These are phyloP conservation scores for Ferrisia virgata DNA, from an alignment of 2,888 invertebrate species.

Conservation along the genomic window DNA sequence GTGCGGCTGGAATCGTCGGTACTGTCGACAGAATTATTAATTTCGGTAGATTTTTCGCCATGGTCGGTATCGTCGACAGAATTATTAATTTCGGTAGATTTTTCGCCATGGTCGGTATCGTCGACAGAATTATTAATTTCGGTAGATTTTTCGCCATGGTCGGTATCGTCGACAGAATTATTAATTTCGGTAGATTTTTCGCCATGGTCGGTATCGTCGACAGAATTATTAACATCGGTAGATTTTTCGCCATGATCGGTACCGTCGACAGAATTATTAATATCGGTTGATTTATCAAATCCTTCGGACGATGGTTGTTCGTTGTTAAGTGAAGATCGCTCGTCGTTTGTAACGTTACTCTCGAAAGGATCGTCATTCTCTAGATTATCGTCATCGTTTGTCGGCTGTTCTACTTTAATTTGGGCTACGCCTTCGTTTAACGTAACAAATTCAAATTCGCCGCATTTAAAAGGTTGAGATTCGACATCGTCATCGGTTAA, in stretches of 20 bases:
- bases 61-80: background rate
- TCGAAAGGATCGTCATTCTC: background rate
- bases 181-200: no score
- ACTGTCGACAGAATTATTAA: no score
- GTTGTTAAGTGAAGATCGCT: background rate
- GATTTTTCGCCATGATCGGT: no score
- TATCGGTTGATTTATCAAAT: no score
- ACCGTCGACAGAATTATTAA: no score
- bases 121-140: no score
- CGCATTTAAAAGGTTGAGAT: background rate
- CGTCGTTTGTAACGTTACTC: background rate
- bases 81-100: no score
- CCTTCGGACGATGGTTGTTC: background rate
- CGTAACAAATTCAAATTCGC: background rate
- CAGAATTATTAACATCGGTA: no score
- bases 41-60: no score
- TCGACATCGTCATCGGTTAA: background rate
- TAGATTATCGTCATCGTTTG: background rate
- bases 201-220: no score
- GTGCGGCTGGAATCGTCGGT: background rate
- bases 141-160: no score
- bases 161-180: background rate
- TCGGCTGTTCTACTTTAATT: background rate
- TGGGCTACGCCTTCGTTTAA: background rate
- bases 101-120: background rate